A percentile compares a stretch with the other conserved stretches of the same genome.
These are phyloP conservation scores for Lasioglossum leucozonium DNA, from an alignment of 2,888 invertebrate genomes.

Conservation along the genomic window DNA sequence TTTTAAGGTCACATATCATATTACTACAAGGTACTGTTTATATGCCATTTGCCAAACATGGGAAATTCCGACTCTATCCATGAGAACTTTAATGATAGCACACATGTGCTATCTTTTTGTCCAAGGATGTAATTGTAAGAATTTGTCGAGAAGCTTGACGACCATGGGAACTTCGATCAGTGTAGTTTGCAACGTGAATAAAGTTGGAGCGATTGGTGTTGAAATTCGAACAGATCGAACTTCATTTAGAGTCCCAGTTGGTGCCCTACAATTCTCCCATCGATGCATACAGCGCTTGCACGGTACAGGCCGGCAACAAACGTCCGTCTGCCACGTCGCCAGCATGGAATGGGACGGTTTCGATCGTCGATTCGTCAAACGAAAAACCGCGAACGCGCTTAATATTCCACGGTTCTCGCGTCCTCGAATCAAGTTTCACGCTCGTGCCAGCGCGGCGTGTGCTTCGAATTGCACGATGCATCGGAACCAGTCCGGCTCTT, in stretches of 20 bases:
- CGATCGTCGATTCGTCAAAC: constrained; percentile 9
- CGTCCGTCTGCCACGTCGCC: background rate
- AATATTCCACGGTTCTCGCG: constrained; percentile 6
- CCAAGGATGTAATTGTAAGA: too few species aligned
- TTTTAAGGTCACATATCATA: too few species aligned
- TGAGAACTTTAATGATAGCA: too few species aligned
- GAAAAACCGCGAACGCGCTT: constrained; percentile 7
- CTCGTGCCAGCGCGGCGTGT: constrained; percentile 10
- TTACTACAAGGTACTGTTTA: too few species aligned
- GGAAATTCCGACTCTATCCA: too few species aligned
- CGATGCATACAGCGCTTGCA: background rate
- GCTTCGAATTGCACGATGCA: constrained; percentile 39
- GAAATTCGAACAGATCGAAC: background rate
- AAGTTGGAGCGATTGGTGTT: background rate
- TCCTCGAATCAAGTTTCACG: constrained; percentile 28
- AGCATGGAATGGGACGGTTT: background rate
- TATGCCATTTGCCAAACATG: too few species aligned
- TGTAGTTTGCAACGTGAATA: background rate
- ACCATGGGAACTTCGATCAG: background rate
- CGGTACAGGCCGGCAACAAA: background rate
- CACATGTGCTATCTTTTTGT: too few species aligned
- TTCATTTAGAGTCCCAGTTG: background rate
- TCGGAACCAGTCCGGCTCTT: constrained; percentile 56
- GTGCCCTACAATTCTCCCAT: background rate
- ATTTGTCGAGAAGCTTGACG: background rate